Percentiles rank a stretch among this genome's conserved stretches.
Evolutionary conservation across 2,797 vertebrate species (phyloP).

Genomic region (Amblyopsis hoosieri): DNA sequence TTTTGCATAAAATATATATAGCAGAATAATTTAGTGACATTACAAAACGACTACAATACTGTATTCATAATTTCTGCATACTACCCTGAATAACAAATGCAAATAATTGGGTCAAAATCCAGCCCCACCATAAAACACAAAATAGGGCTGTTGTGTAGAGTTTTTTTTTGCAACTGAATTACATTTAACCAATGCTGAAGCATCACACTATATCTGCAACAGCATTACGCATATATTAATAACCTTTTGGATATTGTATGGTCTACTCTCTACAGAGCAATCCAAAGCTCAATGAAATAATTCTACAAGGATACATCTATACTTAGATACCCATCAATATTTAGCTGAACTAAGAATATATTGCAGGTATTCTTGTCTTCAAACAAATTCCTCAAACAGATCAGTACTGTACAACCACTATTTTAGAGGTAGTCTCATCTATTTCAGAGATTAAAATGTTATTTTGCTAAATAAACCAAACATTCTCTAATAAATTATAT

Average conservation of each 20-base stretch:
- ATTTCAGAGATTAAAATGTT: conserved; percentile 36
- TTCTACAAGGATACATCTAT: background rate
- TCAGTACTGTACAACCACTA: conserved; percentile 3
- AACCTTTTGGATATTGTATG: background rate
- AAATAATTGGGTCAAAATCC: conserved; percentile 18
- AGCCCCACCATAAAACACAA: background rate
- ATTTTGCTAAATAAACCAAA: no score
- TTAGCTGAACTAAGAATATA: conserved; percentile 1
- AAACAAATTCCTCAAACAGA: conserved; percentile 18
- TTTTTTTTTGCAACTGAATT: no score
- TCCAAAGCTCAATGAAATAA: background rate
- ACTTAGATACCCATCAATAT: background rate
- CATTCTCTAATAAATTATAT: no score
- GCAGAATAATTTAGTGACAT: background rate
- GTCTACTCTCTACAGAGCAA: background rate
- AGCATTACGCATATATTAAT: no score
- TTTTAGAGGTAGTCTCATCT: conserved; percentile 33
- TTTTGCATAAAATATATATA: conserved; percentile 3
- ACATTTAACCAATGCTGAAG: no score
- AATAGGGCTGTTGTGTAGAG: no score
- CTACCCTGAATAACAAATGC: conserved; percentile 6
- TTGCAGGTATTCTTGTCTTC: conserved; percentile 8
- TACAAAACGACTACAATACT: background rate
- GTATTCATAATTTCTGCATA: no score
- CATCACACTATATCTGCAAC: no score